These are phyloP conservation scores for Phaethon lepturus DNA, from an alignment of 2,113 vertebrate species.

Conservation along the genomic window DNA sequence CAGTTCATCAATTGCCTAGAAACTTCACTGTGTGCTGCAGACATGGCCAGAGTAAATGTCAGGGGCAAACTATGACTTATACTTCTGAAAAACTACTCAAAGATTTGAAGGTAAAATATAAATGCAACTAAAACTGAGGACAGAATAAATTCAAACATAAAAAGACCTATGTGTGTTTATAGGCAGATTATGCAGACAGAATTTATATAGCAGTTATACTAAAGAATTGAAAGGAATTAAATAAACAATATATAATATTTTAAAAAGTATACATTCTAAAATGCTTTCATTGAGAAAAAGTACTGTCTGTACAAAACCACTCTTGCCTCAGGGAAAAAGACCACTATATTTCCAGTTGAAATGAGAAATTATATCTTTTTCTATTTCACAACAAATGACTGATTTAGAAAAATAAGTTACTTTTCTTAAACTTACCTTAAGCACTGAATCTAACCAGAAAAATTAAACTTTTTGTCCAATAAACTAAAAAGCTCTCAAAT, in stretches of 20 bases:
- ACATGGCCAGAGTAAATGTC: background rate
- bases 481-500: background rate
- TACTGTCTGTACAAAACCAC: background rate
- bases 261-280: background rate
- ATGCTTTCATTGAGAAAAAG: background rate
- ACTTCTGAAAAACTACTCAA: background rate
- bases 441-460: background rate
- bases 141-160: background rate
- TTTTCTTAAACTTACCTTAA: background rate
- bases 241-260: background rate
- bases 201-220: background rate
- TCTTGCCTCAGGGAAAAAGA: background rate
- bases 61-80: background rate
- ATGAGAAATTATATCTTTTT: background rate
- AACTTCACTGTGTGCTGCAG: background rate
- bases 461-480: background rate
- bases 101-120: background rate
- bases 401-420: background rate
- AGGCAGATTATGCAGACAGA: background rate
- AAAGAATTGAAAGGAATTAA: background rate
- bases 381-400: background rate
- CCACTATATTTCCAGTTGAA: background rate
- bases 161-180: rapidly evolving
- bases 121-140: background rate
- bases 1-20: background rate